These are phyloP conservation scores for Malurus alboscapulatus DNA, from an alignment of 2,113 vertebrate species.

Conservation along the genomic window DNA sequence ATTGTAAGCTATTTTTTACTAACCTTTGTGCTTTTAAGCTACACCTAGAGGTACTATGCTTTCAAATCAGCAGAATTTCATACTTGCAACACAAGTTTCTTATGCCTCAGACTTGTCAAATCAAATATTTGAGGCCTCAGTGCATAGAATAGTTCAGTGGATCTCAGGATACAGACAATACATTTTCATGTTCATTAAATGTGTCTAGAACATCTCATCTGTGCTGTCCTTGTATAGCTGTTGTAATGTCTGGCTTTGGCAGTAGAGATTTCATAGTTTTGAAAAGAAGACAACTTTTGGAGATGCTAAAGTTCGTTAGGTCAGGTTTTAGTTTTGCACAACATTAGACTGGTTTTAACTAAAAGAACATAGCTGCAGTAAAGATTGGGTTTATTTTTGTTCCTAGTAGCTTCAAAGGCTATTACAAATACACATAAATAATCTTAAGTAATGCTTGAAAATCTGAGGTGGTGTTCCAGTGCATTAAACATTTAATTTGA, in stretches of 20 bases:
- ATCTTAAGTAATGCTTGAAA: background rate
- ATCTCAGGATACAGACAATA: background rate
- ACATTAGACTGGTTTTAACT: background rate
- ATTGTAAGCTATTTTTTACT: background rate
- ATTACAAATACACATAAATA: background rate
- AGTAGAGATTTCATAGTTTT: background rate
- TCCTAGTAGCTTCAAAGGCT: background rate
- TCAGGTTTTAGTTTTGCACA: background rate
- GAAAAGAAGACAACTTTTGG: background rate
- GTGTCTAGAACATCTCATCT: background rate
- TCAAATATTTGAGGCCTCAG: background rate
- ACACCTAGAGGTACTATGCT: background rate
- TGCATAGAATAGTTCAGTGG: background rate
- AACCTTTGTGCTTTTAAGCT: background rate
- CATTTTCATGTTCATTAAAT: background rate
- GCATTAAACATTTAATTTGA: background rate
- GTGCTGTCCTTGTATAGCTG: background rate
- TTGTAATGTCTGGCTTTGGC: background rate
- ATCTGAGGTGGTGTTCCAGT: background rate
- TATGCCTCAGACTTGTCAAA: background rate
- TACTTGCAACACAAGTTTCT: background rate
- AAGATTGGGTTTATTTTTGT: background rate
- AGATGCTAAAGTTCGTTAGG: background rate
- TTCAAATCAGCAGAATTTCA: background rate
- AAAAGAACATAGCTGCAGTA: background rate